phyloP scores from a whole-genome alignment of 2,113 vertebrate genomes.

The Gopherus evgoodei region DNA sequence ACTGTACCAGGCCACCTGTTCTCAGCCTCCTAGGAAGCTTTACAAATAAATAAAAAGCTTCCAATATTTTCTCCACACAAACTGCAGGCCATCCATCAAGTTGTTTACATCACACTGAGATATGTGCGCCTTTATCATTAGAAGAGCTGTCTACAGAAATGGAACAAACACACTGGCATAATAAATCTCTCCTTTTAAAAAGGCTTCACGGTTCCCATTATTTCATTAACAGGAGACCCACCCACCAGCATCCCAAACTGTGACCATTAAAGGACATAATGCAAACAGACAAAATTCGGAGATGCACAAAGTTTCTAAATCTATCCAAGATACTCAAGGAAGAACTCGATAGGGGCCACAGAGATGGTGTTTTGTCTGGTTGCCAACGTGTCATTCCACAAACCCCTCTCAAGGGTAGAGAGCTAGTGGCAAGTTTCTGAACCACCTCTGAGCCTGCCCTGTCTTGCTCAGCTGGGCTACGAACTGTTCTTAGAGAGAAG shows the following conservation, averaged over 20 bases:
- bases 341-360: rapidly evolving
- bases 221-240: slow-evolving; percentile 2
- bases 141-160: slow-evolving; percentile 62
- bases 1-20: slow-evolving; percentile 54
- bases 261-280: background rate
- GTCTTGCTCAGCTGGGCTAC: background rate
- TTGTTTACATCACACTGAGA: slow-evolving; percentile 68
- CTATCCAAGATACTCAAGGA: rapidly evolving
- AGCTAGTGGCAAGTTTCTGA: background rate
- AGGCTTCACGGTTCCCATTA: background rate
- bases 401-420: background rate
- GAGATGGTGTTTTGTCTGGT: background rate
- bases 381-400: background rate
- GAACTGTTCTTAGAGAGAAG: rapidly evolving
- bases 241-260: background rate
- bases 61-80: slow-evolving; percentile 53
- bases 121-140: slow-evolving; percentile 66
- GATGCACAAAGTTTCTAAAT: background rate
- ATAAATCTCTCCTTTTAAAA: slow-evolving; percentile 55
- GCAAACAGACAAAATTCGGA: background rate
- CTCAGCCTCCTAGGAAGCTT: slow-evolving; percentile 54
- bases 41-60: slow-evolving; percentile 53
- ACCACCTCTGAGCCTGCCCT: background rate
- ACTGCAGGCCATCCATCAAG: slow-evolving; percentile 66
- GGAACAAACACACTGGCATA: slow-evolving; percentile 23